A percentile compares a stretch with the other conserved stretches of the same genome.
Evolutionary conservation across 1,140 invertebrate genomes (phyloP).

Genomic region (Samia ricini): DNA sequence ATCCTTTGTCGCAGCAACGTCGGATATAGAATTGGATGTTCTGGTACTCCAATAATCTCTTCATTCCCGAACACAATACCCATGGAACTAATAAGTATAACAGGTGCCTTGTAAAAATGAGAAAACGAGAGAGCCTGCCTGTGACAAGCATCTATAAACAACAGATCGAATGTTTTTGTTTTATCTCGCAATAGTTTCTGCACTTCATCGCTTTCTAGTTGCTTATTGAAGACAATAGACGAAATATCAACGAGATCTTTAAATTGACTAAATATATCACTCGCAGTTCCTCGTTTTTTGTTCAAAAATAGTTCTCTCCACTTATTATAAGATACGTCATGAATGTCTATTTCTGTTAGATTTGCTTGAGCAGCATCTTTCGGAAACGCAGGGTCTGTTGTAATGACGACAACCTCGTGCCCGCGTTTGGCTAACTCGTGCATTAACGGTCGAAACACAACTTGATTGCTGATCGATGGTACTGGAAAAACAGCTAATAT

Average conservation of each 20-base stretch:
- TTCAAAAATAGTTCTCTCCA: background rate
- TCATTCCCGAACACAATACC: slow-evolving; percentile 7
- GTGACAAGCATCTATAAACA: background rate
- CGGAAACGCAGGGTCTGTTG: background rate
- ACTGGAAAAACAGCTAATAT: background rate
- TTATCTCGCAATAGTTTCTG: background rate
- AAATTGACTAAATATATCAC: background rate
- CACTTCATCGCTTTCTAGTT: background rate
- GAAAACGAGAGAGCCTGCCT: slow-evolving; percentile 1
- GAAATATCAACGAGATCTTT: background rate
- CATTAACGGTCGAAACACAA: too few species aligned
- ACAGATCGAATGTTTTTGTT: too few species aligned
- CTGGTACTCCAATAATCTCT: slow-evolving; percentile 16
- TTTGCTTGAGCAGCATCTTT: background rate
- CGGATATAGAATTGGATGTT: slow-evolving; percentile 20
- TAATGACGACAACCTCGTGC: too few species aligned
- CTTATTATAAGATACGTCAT: background rate
- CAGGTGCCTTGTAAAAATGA: too few species aligned
- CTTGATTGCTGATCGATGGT: too few species aligned
- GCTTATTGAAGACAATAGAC: background rate
- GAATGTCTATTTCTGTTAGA: too few species aligned
- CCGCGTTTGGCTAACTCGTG: too few species aligned
- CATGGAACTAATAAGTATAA: slow-evolving; percentile 18
- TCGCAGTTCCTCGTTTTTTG: background rate
- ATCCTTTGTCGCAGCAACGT: background rate